Base-by-base conservation (phyloP, 1,140 invertebrate species). In the Papilio polytes region DNA sequence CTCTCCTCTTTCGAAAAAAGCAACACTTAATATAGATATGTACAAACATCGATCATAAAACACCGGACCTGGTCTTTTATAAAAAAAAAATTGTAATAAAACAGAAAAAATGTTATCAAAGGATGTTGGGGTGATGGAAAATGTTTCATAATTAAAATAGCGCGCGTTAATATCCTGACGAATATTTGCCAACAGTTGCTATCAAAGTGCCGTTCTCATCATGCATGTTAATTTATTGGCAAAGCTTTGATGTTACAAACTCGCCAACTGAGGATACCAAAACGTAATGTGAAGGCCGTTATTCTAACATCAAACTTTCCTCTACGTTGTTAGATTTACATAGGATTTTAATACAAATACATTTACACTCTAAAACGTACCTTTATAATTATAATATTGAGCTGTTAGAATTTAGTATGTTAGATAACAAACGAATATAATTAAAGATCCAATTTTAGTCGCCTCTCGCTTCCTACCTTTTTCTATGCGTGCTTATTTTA, bases 131-230 rank as follows among this genome's bases (percentile, higher is more conserved):
- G 63, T 3, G 13, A 36, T 31, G 63, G 12, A 15, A 70, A 70
- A 70, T 31, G 63, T 70, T 70, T 70, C 3, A 70, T 36, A 70
- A 70, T 70, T 70, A 70, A 70, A 70, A 70, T 70, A 15, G 63
- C 26, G 3, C 26, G 13, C 63, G 63, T 70, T 70, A 70, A 70
- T 70, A 70, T 36, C 63, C 63, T 70, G 26, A 13, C 4, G 26
- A 70, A 70, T 70, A 70, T 70, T 70, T 70, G 63, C 12, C 22
- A 12, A 26, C 12, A 15, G 22, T 31, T 70, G 63, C 63, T 70
- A 31, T 70, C 63, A 70, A 70, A 70, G 63, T 70, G 12, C 63
- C 63, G 13, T 31, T 70, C 15, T 70, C 63, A 70, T 70, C 63
- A 36, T 70, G 26, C 63, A 70, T 31, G 63, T 15, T 70, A 70